A percentile compares a stretch with the other conserved stretches of the same genome.
Conservation (phyloP, 2,113 vertebrate genomes). For the Monarcha castaneiventris region DNA sequence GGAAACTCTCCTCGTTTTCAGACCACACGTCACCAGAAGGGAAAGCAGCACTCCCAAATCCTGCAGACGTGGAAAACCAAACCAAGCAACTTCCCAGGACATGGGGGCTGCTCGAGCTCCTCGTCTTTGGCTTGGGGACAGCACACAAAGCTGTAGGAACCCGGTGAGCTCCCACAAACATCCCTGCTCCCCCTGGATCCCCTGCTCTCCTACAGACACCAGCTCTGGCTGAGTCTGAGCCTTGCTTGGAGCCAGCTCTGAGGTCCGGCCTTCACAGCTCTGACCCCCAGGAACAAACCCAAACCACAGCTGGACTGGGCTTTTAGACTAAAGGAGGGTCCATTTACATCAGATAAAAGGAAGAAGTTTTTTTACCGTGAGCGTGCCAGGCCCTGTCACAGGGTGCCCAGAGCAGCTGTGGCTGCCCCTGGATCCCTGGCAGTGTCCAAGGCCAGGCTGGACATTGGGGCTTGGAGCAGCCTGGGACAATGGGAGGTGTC, state of each 20-base stretch:
- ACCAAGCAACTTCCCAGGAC: background rate
- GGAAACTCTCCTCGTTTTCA: background rate
- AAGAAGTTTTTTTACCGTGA: background rate
- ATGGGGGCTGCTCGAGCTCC: background rate
- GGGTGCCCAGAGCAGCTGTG: background rate
- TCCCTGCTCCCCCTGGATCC: too few species aligned
- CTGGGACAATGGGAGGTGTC: background rate
- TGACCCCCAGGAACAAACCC: background rate
- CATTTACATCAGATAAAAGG: background rate
- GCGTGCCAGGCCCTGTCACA: background rate
- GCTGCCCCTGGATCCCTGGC: background rate
- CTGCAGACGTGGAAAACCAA: background rate
- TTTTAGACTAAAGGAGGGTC: background rate
- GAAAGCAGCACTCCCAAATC: background rate
- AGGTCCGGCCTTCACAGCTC: background rate
- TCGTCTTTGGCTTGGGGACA: background rate
- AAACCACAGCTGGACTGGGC: background rate
- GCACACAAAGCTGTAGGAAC: background rate
- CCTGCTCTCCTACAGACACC: background rate
- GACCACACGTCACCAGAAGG: background rate
- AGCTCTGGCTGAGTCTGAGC: background rate
- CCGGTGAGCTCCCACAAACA: background rate
- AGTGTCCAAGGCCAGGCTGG: background rate
- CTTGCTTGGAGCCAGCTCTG: background rate
- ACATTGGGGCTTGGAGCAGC: background rate